Base-by-base conservation (phyloP, 2,113 vertebrate species). In the Lota lota region DNA sequence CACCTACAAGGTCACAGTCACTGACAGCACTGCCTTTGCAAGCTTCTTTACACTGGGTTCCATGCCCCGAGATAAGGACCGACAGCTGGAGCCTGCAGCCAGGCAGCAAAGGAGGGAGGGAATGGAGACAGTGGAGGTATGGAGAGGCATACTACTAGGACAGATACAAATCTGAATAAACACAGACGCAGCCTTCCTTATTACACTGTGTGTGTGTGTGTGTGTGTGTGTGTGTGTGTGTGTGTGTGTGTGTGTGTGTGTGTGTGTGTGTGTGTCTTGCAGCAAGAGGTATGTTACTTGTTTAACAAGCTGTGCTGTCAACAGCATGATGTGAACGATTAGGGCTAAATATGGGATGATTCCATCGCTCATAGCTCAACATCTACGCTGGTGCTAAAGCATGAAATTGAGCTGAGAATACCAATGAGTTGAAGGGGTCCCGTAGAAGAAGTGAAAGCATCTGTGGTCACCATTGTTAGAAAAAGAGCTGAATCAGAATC, bases 401-500 rank as follows among this genome's bases (percentile, higher is more conserved):
- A 5, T 56, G 53, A n/a, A 17, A n/a, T 56, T 56, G n/a, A 54
- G 18, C 15, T 17, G 53, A 12, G 17, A 17, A 56, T 3, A n/a
- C 17, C 53, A 6, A 56, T 47, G 40, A 47, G 40, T 47, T 10
- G 40, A n/a, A 56, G 53, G 53, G 53, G 16, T 18, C 0, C 5
- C 17, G 17, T 56, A 18, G 53, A 56, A n/a, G 53, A 19, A n/a
- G 66, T 72, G 28, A 66, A 61, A 71, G 67, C 54, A 20, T 22
- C 40, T 22, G 47, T 66, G 47, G 64, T 73, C 57, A 64, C 64
- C 24, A 7, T 18, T 33, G 20, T 69, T 22, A 66, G 10, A 14
- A 15, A 81, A 81, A 72, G 10, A 63, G 86, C 83, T 86, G 82
- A 85, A 79, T 84, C 86, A 84, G 74, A 87, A 79, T 70, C 50